Evolutionary conservation across 2,888 invertebrate genomes (phyloP).

Genomic region (Eilema depressum): DNA sequence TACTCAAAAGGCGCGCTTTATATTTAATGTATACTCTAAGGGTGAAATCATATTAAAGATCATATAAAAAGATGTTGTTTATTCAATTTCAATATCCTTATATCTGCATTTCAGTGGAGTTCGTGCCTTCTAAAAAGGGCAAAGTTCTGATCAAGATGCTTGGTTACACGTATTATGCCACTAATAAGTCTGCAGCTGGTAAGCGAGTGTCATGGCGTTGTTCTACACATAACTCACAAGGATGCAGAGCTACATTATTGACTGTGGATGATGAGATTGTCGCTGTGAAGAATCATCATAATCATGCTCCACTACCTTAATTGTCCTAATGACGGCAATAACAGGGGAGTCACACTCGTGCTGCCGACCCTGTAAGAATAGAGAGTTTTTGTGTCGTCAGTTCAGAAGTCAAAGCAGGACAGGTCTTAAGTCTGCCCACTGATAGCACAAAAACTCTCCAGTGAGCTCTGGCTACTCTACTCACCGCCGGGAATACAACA

Average conservation of each 20-base stretch:
- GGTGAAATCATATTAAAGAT: neutral
- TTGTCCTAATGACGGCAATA: neutral
- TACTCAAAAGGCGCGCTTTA: no score
- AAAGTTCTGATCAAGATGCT: slow-evolving; percentile 44
- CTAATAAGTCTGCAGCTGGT: neutral
- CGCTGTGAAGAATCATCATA: slow-evolving; percentile 19
- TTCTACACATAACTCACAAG: slow-evolving; percentile 50
- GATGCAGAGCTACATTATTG: slow-evolving; percentile 53
- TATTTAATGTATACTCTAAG: no score
- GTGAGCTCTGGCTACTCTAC: no score
- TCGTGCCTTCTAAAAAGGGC: slow-evolving; percentile 33
- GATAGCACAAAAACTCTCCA: no score
- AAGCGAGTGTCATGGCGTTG: slow-evolving; percentile 52
- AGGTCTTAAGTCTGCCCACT: no score
- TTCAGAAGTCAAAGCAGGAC: no score
- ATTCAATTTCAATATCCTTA: neutral
- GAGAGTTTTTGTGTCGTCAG: no score
- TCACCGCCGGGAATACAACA: no score
- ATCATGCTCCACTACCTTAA: slow-evolving; percentile 23
- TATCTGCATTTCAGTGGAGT: slow-evolving; percentile 31
- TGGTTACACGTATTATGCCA: slow-evolving; percentile 53
- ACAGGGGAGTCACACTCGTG: no score
- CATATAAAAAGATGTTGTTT: neutral
- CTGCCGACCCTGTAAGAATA: no score
- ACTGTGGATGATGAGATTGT: slow-evolving; percentile 46